These are phyloP conservation scores for Crotalus horridus DNA, from an alignment of 2,113 vertebrate species.

Conservation along the genomic window DNA sequence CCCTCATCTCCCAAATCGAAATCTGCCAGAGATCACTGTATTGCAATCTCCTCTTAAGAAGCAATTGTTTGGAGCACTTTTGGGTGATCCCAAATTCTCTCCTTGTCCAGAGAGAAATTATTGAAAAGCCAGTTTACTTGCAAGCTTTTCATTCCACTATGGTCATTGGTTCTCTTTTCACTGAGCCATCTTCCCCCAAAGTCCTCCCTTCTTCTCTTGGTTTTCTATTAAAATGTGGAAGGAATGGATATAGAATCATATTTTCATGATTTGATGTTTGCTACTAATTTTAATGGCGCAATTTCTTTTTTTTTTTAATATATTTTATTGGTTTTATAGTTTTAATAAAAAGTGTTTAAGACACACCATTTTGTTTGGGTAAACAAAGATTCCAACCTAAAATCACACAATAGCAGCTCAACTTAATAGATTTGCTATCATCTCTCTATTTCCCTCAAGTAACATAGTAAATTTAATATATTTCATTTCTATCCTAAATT, in stretches of 20 bases:
- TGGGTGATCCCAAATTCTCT: not conserved
- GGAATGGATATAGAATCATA: not conserved
- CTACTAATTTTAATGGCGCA: not conserved
- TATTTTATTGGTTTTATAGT: too few species aligned
- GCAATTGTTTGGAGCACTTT: not conserved
- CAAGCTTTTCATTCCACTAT: not conserved
- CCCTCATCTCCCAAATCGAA: not conserved
- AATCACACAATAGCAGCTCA: too few species aligned
- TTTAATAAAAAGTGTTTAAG: too few species aligned
- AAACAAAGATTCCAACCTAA: too few species aligned
- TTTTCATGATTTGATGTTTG: not conserved
- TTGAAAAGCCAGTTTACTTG: not conserved
- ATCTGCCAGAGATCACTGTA: not conserved
- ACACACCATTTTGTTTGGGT: too few species aligned
- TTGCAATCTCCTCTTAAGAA: not conserved
- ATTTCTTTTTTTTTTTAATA: not conserved
- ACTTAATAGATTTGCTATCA: too few species aligned
- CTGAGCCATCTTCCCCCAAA: not conserved
- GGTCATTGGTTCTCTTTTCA: not conserved
- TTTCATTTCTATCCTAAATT: too few species aligned
- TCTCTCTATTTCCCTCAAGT: too few species aligned
- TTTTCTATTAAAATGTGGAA: not conserved
- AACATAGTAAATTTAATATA: too few species aligned
- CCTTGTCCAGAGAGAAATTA: not conserved
- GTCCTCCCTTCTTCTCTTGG: not conserved